Percentiles rank a stretch among this genome's conserved stretches.
Evolutionary conservation across 2,888 invertebrate genomes (phyloP).

Genomic region (Ferdinandea cuprea): DNA sequence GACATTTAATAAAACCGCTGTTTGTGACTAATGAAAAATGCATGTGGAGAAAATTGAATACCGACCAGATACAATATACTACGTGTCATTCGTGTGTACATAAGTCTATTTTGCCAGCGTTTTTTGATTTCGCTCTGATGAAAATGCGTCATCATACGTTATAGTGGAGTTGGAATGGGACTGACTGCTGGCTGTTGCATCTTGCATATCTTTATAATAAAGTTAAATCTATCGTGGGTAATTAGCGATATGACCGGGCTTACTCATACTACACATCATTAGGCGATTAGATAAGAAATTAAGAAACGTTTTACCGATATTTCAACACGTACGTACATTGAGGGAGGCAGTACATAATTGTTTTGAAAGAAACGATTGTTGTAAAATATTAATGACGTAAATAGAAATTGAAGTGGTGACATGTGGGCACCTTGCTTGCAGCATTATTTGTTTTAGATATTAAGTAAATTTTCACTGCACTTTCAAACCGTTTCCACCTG

Average conservation of each 20-base stretch:
- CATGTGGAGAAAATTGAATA: constrained; percentile 5
- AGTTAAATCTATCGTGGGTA: background rate
- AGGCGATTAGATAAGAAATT: too few relatives aligned
- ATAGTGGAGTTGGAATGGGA: background rate
- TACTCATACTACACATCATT: background rate
- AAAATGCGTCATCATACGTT: background rate
- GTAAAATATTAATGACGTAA: too few relatives aligned
- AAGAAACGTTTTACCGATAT: too few relatives aligned
- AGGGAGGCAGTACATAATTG: too few relatives aligned
- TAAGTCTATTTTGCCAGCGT: background rate
- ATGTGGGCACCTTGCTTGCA: too few relatives aligned
- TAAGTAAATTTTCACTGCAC: too few relatives aligned
- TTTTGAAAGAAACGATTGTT: too few relatives aligned
- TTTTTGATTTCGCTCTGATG: background rate
- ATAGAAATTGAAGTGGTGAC: too few relatives aligned
- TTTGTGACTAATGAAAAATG: constrained; percentile 12
- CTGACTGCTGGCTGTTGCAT: background rate
- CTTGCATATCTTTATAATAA: background rate
- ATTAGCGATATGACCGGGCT: background rate
- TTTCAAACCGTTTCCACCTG: too few relatives aligned
- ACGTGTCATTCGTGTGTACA: constrained; percentile 3
- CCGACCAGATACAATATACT: background rate
- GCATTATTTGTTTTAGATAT: too few relatives aligned
- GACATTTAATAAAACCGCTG: background rate
- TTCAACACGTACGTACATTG: too few relatives aligned